These are phyloP conservation scores for Danio jaintianensis DNA, from an alignment of 2,797 vertebrate genomes.

Conservation along the genomic window DNA sequence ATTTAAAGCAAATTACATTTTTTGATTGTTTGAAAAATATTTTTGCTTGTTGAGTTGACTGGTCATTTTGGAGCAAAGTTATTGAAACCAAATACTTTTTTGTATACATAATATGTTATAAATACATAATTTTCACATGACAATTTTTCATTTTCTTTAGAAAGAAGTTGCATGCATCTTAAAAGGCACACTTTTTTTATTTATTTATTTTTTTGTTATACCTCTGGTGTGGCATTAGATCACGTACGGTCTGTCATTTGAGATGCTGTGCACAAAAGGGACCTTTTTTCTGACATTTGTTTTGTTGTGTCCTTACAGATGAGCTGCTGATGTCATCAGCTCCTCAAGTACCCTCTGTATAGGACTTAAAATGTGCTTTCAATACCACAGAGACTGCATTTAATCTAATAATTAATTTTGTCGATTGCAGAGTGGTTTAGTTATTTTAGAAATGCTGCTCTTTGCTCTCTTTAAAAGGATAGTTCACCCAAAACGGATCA, in stretches of 20 bases:
- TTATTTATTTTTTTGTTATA: too few relatives aligned
- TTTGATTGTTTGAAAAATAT: not conserved
- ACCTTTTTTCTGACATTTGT: not conserved
- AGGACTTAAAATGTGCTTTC: not conserved
- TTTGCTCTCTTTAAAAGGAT: too few relatives aligned
- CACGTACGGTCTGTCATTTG: not conserved
- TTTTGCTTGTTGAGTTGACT: not conserved
- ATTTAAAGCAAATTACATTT: not conserved
- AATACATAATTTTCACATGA: not conserved
- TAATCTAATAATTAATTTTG: not conserved
- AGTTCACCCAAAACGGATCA: too few relatives aligned
- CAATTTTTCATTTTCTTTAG: not conserved
- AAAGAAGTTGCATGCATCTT: not conserved
- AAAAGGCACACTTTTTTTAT: not conserved
- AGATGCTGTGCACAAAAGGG: not conserved
- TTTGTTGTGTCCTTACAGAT: not conserved
- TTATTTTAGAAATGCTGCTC: conserved; percentile 3
- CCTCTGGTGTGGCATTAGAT: not conserved
- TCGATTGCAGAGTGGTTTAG: not conserved
- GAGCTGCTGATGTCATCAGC: not conserved
- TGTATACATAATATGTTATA: not conserved
- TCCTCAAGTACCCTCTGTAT: not conserved
- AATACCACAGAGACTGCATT: not conserved
- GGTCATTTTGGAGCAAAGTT: not conserved
- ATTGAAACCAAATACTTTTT: not conserved